Evolutionary conservation across 2,797 vertebrate species (phyloP).

Genomic region (Thripadectes ignobilis): DNA sequence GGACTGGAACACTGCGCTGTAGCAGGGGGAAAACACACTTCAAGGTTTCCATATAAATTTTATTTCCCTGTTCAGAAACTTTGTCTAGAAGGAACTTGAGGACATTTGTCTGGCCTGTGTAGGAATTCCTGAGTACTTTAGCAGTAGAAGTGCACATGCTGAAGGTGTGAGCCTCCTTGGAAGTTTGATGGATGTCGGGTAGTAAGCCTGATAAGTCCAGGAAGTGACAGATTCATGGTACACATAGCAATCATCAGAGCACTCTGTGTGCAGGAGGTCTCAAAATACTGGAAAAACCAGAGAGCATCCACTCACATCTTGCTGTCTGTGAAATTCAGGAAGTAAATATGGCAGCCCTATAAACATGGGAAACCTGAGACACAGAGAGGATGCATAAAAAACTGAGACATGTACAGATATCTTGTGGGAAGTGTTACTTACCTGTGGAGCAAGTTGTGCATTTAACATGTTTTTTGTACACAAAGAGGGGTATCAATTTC

Average conservation of each 20-base stretch:
- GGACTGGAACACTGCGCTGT: background rate
- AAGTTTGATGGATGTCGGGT: background rate
- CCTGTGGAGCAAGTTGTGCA: background rate
- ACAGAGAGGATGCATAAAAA: background rate
- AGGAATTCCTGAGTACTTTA: background rate
- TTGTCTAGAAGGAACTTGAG: background rate
- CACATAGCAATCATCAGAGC: background rate
- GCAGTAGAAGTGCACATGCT: background rate
- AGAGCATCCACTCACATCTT: background rate
- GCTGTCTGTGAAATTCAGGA: background rate
- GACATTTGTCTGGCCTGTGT: background rate
- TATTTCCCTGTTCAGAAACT: background rate
- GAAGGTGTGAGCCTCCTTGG: background rate
- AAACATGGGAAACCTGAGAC: background rate
- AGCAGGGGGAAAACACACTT: background rate
- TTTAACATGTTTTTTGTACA: background rate
- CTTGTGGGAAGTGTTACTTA: background rate
- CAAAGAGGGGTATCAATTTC: background rate
- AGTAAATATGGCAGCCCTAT: background rate
- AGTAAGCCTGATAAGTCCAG: background rate
- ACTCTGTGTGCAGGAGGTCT: background rate
- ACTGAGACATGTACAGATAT: background rate
- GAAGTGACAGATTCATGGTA: background rate
- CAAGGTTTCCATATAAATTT: background rate
- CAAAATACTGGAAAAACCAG: background rate